Base-by-base conservation (phyloP, 92 coral and sea anemone species). In the Hydrozoanthus gracilis region DNA sequence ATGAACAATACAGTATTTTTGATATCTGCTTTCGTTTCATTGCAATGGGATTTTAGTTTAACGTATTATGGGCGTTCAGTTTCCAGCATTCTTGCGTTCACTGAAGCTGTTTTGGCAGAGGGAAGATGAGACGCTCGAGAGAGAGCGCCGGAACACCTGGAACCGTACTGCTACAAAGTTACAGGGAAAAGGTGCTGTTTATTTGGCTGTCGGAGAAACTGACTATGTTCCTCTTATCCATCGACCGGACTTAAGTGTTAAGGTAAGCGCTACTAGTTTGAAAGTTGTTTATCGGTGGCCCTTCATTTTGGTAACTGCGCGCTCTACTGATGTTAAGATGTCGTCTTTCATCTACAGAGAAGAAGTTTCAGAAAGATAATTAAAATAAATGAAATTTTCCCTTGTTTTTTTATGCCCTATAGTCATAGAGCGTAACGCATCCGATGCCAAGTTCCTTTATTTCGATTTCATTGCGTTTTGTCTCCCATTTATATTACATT, bases 61-160 rank as follows among this genome's bases (percentile, higher is more conserved):
- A 65, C 74, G 85, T 80, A 80, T 74, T 27, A 80, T 80, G 85
- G 85, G 85, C 82, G 85, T 80, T 64, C 85, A 70, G 44, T 62
- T 80, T 65, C 72, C 47, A 67, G 62, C 60, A 3, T 65, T 80
- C 20, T 48, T 80, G 64, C 82, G 82, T 10, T 44, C 49, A 52
- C 62, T 76, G 10, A 55, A 60, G 51, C 83, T 61, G 4, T 67
- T 78, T 27, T 80, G 56, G 85, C 16, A 65, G 12, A 64, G 74
- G 27, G 85, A 80, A 17, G 85, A 80, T 80, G 85, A 80, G 8
- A 0, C 8, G 8, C 60, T 8, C 5, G 18, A 35, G 15, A 49
- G 85, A 6, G 85, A 80, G 14, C 20, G 66, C 51, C 60, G 39
- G 55, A 76, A 17, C 54, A 80, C 85, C 20, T 80, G 85, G 85